Evolutionary conservation across 2,888 invertebrate genomes (phyloP), one percentile per base, ranked within the genome.

Genomic region (Eurytoma adleriae): DNA sequence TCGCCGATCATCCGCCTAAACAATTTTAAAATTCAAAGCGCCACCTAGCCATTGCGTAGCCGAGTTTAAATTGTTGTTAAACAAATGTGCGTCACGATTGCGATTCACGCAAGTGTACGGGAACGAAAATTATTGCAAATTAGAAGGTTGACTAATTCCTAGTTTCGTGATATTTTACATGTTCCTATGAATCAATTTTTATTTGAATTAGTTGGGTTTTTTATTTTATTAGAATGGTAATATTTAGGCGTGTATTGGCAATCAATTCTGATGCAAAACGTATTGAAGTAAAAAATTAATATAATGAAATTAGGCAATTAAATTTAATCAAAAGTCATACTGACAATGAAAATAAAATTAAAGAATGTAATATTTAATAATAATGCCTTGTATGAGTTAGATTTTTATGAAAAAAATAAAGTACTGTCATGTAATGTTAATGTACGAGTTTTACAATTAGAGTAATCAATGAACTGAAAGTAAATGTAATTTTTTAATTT

Each of bases 1-100:
- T 82, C 73, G 73, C 74, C 66, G 64, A 79, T 70, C 73, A 70
- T 77, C 50, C 59, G 82, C 82, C 79, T 82, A 82, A 79, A 77
- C n/a, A 64, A 59, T 57, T 54, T 18, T 20, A 67, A 61, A 72
- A 73, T 73, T 14, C 69, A 73, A 73, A 78, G 66, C 27, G 68
- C 18, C 54, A 67, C n/a, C 67, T 24, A 67, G 59, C 14, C 70
- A 57, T 54, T 56, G 20, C n/a, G n/a, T 80, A 72, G 64, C 18
- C 48, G n/a, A 27, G 40, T 66, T n/a, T 79, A 48, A 16, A 54
- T 67, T 68, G 62, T 73, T 68, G 56, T 78, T 68, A 61, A 72
- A 13, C 61, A 61, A 54, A 16, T 62, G 14, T 30, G 52, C 3
- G 50, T 67, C 59, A n/a, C n/a, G 24, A 24, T 24, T 24, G 24